Evolutionary conservation across 2,888 invertebrate species (phyloP), one percentile per base, ranked within the genome.

Genomic region (Pachydiplax longipennis): DNA sequence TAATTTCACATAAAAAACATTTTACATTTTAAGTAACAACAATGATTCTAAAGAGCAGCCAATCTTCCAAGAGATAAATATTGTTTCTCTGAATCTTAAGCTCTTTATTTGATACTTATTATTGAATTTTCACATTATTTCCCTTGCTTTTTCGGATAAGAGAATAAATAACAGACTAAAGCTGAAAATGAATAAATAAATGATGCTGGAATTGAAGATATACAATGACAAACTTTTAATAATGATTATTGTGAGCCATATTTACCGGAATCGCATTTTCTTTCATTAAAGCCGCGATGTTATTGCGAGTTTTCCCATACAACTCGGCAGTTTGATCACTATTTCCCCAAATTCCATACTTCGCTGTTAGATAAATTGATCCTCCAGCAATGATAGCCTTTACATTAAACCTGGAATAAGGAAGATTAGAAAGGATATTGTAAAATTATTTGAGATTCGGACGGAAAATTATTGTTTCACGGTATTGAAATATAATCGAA

Each of bases 291-390:
- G 87, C 58, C 22, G 61, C 61, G 13, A 61, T 61, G 35, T 31
- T 61, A 10, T 87, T 61, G 15, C 37, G 61, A 65, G 61, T 8
- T 61, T 87, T 87, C 31, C n/a, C 61, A 61, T 87, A 87, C 13
- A 87, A 31, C 37, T 61, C 87, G 6, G 87, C 37, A 6, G 87
- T 65, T n/a, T 87, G 87, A 31, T 87, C 37, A n/a, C 87, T 87
- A n/a, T 18, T 87, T 22, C 87, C 65, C 87, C 87, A 87, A n/a
- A 87, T 65, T 31, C 87, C 87, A n/a, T 37, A 87, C 58, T 87
- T 87, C 1, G 87, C 37, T 35, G 87, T 87, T 37, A 87, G 3
- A 61, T 65, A 87, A 18, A 87, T 13, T 12, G 87, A 87, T 18
- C 87, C 87, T 61, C 87, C 87, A 1, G 87, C 87, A 22, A 87